Conservation (phyloP, 2,888 invertebrate genomes). For the Pyrochroa serraticornis region DNA sequence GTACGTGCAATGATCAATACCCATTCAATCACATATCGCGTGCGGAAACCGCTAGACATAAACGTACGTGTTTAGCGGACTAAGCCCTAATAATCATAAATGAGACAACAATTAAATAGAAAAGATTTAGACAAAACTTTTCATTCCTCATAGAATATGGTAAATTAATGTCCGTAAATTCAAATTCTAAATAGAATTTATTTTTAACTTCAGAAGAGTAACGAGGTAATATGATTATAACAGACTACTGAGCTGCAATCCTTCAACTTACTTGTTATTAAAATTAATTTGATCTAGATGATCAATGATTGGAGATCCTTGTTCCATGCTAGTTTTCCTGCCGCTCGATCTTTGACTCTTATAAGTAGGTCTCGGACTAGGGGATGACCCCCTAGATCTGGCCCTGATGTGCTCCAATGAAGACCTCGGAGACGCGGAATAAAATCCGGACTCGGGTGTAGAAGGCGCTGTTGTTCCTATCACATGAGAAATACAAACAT, state of each 20-base stretch:
- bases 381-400: slow-evolving; percentile 53
- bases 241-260: too few relatives aligned
- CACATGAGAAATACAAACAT: slow-evolving; percentile 86
- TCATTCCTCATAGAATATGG: too few relatives aligned
- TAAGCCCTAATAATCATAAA: not conserved
- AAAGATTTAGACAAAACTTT: not conserved
- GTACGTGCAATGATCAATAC: not conserved
- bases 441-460: slow-evolving; percentile 55
- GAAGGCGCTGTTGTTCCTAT: slow-evolving; percentile 65
- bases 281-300: slow-evolving; percentile 38
- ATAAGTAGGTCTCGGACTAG: slow-evolving; percentile 54
- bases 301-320: slow-evolving; percentile 43
- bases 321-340: slow-evolving; percentile 53
- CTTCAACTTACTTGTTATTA: slow-evolving; percentile 30
- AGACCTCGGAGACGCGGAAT: slow-evolving; percentile 48
- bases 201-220: too few relatives aligned
- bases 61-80: too few relatives aligned
- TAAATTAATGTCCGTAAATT: too few relatives aligned
- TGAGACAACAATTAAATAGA: not conserved
- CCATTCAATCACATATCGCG: not conserved
- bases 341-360: slow-evolving; percentile 52
- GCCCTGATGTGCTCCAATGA: slow-evolving; percentile 49
- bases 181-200: too few relatives aligned
- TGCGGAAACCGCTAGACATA: not conserved
- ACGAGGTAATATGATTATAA: not conserved